phyloP scores from a whole-genome alignment of 2,113 vertebrate species.

The Loxodonta africana region DNA sequence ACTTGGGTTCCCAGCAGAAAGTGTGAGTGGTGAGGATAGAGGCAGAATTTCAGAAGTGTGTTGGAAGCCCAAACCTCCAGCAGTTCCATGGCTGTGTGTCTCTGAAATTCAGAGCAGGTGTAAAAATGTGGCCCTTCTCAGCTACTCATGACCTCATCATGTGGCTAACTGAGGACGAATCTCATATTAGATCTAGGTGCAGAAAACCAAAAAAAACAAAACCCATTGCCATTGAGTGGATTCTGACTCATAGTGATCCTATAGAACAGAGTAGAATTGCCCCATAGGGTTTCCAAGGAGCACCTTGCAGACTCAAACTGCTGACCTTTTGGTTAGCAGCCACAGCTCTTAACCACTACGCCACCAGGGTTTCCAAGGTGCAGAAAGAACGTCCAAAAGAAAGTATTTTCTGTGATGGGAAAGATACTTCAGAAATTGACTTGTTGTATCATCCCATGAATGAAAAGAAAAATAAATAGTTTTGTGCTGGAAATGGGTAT shows the following conservation, averaged over 20 bases:
- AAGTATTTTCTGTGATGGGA: not conserved
- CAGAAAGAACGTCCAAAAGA: not conserved
- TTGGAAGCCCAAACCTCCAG: not conserved
- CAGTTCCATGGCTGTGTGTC: not conserved
- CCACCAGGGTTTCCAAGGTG: not conserved
- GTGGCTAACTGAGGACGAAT: not conserved
- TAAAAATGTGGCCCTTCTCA: not conserved
- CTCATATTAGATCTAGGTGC: not conserved
- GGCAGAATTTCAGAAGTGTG: not conserved
- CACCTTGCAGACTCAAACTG: too few relatives aligned
- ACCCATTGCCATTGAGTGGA: too few relatives aligned
- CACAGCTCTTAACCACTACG: too few relatives aligned
- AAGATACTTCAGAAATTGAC: not conserved
- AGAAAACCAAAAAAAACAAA: not conserved
- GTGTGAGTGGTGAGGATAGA: not conserved
- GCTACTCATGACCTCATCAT: not conserved
- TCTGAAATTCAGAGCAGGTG: not conserved
- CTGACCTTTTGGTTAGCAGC: too few relatives aligned
- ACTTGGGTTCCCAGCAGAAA: not conserved
- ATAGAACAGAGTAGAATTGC: too few relatives aligned
- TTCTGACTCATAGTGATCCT: too few relatives aligned
- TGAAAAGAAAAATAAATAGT: not conserved
- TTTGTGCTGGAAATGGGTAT: not conserved
- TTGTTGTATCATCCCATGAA: not conserved
- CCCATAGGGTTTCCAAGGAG: too few relatives aligned